Conservation (phyloP, 2,113 vertebrate genomes). For the Dasyornis broadbenti region DNA sequence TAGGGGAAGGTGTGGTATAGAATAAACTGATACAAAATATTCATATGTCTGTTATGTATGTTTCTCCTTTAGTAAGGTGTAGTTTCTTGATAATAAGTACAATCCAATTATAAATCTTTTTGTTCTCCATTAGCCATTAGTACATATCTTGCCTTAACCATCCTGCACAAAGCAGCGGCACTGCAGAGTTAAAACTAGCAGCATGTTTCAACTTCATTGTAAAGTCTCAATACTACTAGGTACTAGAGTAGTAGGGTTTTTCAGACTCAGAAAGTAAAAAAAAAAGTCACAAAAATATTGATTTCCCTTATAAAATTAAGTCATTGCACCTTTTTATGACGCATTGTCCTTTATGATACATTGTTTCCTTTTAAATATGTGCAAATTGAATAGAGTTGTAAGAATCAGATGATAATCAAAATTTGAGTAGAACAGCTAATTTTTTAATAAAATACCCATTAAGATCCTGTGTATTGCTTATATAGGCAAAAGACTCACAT, state of each 20-base stretch:
- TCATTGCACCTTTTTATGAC: not conserved
- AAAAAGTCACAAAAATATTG: not conserved
- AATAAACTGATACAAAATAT: not conserved
- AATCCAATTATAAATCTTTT: not conserved
- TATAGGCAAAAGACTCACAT: not conserved
- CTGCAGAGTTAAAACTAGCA: not conserved
- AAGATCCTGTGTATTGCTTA: not conserved
- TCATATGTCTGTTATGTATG: not conserved
- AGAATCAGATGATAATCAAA: not conserved
- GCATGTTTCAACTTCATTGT: not conserved
- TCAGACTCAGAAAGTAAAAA: not conserved
- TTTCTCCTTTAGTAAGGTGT: not conserved
- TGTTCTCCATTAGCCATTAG: not conserved
- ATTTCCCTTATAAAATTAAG: not conserved
- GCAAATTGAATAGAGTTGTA: not conserved
- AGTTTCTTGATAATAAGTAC: not conserved
- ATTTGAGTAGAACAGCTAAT: not conserved
- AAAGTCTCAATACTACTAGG: not conserved
- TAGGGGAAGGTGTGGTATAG: not conserved
- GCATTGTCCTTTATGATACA: too few species aligned
- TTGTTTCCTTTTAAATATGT: not conserved
- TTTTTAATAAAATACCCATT: not conserved
- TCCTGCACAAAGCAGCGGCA: not conserved
- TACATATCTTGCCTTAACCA: not conserved
- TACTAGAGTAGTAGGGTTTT: not conserved